Base-by-base conservation (phyloP, 2,797 vertebrate species). In the Phoebastria nigripes region DNA sequence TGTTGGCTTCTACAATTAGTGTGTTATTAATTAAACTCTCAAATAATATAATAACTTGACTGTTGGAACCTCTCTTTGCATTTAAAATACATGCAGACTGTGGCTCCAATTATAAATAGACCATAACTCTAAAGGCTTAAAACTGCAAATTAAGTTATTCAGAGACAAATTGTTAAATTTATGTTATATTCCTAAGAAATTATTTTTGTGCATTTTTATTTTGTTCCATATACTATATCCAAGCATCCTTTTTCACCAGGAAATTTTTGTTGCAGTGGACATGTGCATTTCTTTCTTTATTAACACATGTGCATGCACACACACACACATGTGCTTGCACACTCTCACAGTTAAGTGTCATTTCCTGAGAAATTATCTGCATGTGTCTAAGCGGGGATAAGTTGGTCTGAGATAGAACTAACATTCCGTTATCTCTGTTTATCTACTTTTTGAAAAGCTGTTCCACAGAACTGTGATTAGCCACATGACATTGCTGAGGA, bases 11-110 rank as follows among this genome's bases (percentile, higher is more conserved):
- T n/a, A 96, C 93, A 97, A 98, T 97, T 96, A 97, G 88, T 94
- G 69, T 98, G 97, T 97, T 97, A 98, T 98, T 98, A 98, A 98
- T 98, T 98, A 98, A 98, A 97, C 94, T 96, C 97, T 96, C 61
- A 37, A 97, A 91, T 97, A 97, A 97, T 96, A 95, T 88, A 97
- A 98, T 96, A 97, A 96, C 95, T 97, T 97, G 95, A 97, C 87
- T 94, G 95, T 96, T 97, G 97, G 90, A 97, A 97, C 70, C 54
- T 96, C 94, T 97, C 91, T 97, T 97, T 97, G 95, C 95, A 97
- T 97, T 97, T 97, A 97, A 98, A 98, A 97, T 97, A 85, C 95
- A 82, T 95, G 61, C 92, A 97, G 79, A 95, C 92, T 97, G 94
- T 90, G 97, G 83, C 93, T 97, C 93, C 95, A 95, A 87, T 97